Percentiles rank a stretch among this genome's conserved stretches.
Conservation (phyloP, 1,140 invertebrate genomes). For the Eupeodes corollae region DNA sequence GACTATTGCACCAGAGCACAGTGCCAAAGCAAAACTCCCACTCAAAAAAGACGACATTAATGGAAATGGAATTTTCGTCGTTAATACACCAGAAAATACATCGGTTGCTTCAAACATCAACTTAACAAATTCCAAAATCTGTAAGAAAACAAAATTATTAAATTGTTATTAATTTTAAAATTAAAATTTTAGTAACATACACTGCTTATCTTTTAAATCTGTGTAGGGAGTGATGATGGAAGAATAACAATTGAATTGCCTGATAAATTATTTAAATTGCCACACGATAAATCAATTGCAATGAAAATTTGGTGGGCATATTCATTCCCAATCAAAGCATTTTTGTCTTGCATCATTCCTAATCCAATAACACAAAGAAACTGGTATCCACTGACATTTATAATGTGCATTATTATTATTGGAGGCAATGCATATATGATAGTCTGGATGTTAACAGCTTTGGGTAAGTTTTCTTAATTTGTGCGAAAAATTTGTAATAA, state of each 20-base stretch:
- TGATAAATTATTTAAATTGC: conserved; percentile 20
- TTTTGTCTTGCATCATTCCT: conserved; percentile 60
- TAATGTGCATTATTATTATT: conserved; percentile 81
- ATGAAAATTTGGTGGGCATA: conserved; percentile 57
- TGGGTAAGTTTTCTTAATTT: conserved; percentile 47
- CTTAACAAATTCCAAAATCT: conserved; percentile 26
- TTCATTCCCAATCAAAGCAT: conserved; percentile 56
- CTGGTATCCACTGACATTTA: conserved; percentile 65
- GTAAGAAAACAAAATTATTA: conserved; percentile 15
- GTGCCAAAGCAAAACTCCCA: conserved; percentile 32
- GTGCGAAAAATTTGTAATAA: too few relatives aligned
- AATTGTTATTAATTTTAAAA: too few relatives aligned
- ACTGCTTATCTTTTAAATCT: not conserved
- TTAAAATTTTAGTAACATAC: too few relatives aligned
- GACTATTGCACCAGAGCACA: conserved; percentile 33
- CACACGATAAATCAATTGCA: conserved; percentile 16
- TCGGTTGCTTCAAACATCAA: conserved; percentile 31
- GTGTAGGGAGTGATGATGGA: conserved; percentile 22
- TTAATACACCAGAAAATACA: conserved; percentile 30
- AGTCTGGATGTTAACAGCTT: conserved; percentile 84
- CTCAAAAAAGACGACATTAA: conserved; percentile 30
- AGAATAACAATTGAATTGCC: conserved; percentile 15
- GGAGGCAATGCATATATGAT: conserved; percentile 72
- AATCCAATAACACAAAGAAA: conserved; percentile 58
- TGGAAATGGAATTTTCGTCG: conserved; percentile 30